Base-by-base conservation (phyloP, 2,888 invertebrate genomes). In the Sympetrum striolatum region DNA sequence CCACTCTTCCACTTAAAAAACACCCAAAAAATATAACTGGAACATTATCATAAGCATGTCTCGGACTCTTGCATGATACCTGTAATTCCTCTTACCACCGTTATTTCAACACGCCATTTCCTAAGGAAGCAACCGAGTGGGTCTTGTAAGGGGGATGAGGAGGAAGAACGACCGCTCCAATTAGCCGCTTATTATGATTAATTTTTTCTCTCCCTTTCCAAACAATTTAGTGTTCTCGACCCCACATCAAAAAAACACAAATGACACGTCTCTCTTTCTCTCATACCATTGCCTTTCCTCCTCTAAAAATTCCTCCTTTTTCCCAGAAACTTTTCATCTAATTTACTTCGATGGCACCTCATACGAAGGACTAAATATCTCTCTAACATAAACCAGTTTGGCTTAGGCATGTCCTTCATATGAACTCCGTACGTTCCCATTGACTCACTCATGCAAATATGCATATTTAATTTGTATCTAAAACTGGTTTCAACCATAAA, bases 11-110 rank as follows among this genome's bases (percentile, higher is more conserved):
- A 22, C 86, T 60, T 37, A 22, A 64, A 86, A 86, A 58, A 86
- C 35, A 64, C 64, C 86, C 60, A 14, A 86, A 86, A 86, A 86
- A 60, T 86, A 60, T 60, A 60, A 60, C 82, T 60, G 82, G 53
- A 82, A 86, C 86, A 86, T 86, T 86, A 86, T 86, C 86, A 86
- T 86, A 86, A 86, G 86, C 60, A 86, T 86, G 86, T 60, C 86
- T 60, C 60, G 58, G 86, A 22, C 86, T 86, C 86, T 86, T 37
- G 86, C 86, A 86, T 86, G 86, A 86, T 86, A 86, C 86, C 86
- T 60, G 86, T 86, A 86, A 86, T 86, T 86, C 60, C 86, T 60
- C 60, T 64, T 37, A 60, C 64, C 86, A 86, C 86, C 86, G 86
- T 86, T 86, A 86, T 86, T 86, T 86, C 58, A 86, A 86, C 60